Evolutionary conservation across 2,888 invertebrate species (phyloP), one percentile per base, ranked within the genome.

Genomic region (Harpalus rubripes): DNA sequence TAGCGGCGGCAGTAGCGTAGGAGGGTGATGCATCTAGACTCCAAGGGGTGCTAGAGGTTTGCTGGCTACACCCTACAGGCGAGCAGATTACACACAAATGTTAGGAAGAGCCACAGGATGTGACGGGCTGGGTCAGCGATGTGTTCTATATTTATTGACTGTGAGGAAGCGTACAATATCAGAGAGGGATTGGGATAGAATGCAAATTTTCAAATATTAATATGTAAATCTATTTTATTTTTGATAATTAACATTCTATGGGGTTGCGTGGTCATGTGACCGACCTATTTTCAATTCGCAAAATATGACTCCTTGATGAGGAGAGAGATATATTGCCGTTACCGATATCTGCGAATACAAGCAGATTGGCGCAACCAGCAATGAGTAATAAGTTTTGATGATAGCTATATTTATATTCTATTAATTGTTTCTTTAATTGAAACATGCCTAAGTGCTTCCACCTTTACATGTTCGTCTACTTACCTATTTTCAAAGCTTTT

Each of bases 111-210:
- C 56, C 78, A 58, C 56, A 26, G 78, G 78, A 63, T 81, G 63
- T 65, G 81, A 81, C 61, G 22, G 65, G 81, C 63, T 63, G 81
- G 81, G 81, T 81, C 81, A 81, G 39, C 81, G 41, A 61, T 44
- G 63, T 65, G 81, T 65, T 81, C 81, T 65, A 81, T 81, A 81
- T 81, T 81, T 81, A 81, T 81, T 81, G 63, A 81, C 81, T 81
- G 81, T 81, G 22, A 10, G 72, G 41, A 44, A 41, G 7, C 16
- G 18, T 6, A 15, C 7, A 41, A 68, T 39, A 41, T 1, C 68
- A 74, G 72, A 18, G 72, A 6, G 7, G 72, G 18, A 74, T 18
- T 74, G 8, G 18, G 16, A 10, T n/a, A 18, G 41, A 74, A 44
- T 44, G 68, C 1, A 63, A 22, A 26, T 22, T 22, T 12, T 18